Conservation (phyloP, 2,797 vertebrate species). For the Lacerta viridis region DNA sequence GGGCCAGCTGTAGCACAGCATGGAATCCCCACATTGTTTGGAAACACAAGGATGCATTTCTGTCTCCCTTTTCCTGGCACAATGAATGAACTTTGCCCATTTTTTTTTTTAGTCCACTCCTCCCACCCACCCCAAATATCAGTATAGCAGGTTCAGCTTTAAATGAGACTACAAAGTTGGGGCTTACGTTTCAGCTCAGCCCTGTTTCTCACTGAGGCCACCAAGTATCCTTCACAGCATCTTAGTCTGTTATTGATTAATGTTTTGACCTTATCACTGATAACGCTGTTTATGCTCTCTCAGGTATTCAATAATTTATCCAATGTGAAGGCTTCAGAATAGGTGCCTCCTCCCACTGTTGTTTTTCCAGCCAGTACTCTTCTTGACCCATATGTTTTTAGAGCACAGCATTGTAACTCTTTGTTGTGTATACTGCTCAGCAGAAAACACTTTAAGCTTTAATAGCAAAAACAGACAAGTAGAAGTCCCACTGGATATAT, state of each 20-base stretch:
- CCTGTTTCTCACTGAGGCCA: not conserved
- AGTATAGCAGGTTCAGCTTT: not conserved
- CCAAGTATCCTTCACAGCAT: not conserved
- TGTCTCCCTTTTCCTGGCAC: not conserved
- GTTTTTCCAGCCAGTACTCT: not conserved
- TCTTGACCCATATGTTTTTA: not conserved
- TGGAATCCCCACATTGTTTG: not conserved
- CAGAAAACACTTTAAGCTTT: not conserved
- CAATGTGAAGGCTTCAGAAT: not conserved
- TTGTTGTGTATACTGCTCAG: not conserved
- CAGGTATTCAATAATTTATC: not conserved
- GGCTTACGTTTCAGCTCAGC: not conserved
- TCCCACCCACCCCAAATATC: not conserved
- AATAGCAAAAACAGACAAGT: not conserved
- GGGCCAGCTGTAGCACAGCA: not conserved
- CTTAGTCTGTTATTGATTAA: not conserved
- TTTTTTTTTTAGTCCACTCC: not conserved
- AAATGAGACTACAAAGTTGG: not conserved
- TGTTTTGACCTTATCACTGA: fast-evolving
- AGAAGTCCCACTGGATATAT: not conserved
- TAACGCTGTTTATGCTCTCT: not conserved
- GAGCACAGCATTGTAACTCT: not conserved
- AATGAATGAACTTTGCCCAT: not conserved
- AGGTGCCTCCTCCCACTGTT: not conserved
- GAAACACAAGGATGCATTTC: too few species aligned